Evolutionary conservation across 1,140 invertebrate species (phyloP).

Genomic region (Gonatopus flavifemur): DNA sequence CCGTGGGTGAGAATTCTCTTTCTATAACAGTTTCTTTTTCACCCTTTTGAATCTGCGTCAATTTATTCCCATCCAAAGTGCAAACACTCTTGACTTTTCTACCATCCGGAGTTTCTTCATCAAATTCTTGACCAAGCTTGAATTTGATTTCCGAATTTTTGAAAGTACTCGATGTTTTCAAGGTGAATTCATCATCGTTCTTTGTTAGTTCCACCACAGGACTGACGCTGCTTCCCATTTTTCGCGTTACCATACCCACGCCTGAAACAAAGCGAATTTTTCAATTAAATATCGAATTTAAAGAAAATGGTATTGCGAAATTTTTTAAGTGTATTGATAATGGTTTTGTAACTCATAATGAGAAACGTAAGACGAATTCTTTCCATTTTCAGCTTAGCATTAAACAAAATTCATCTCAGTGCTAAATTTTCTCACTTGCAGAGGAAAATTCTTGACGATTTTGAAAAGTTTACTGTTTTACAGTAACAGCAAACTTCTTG

Average conservation of each 20-base stretch:
- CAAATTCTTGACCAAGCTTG: slow-evolving; percentile 80
- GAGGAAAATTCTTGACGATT: too few relatives aligned
- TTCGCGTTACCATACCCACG: slow-evolving; percentile 73
- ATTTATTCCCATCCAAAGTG: slow-evolving; percentile 68
- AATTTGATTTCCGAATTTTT: slow-evolving; percentile 80
- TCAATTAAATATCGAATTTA: background rate
- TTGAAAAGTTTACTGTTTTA: too few relatives aligned
- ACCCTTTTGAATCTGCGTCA: slow-evolving; percentile 70
- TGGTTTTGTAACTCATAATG: too few relatives aligned
- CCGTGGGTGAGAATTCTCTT: slow-evolving; percentile 68
- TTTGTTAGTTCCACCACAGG: slow-evolving; percentile 74
- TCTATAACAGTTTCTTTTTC: slow-evolving; percentile 66
- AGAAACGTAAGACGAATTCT: too few relatives aligned
- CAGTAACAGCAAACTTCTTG: too few relatives aligned
- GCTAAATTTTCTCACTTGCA: too few relatives aligned
- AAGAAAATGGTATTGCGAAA: too few relatives aligned
- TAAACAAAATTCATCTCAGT: too few relatives aligned
- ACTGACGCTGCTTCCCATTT: slow-evolving; percentile 73
- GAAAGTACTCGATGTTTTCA: slow-evolving; percentile 82
- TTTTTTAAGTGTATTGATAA: too few relatives aligned
- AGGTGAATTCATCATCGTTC: slow-evolving; percentile 69
- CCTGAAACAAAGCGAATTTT: slow-evolving; percentile 61
- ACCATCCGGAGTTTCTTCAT: slow-evolving; percentile 84
- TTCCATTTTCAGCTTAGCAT: too few relatives aligned
- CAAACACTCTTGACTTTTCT: slow-evolving; percentile 75